Percentiles rank a stretch among this genome's conserved stretches.
phyloP scores from a whole-genome alignment of 2,797 vertebrate species.

The Neosilurus mollespiculum region DNA sequence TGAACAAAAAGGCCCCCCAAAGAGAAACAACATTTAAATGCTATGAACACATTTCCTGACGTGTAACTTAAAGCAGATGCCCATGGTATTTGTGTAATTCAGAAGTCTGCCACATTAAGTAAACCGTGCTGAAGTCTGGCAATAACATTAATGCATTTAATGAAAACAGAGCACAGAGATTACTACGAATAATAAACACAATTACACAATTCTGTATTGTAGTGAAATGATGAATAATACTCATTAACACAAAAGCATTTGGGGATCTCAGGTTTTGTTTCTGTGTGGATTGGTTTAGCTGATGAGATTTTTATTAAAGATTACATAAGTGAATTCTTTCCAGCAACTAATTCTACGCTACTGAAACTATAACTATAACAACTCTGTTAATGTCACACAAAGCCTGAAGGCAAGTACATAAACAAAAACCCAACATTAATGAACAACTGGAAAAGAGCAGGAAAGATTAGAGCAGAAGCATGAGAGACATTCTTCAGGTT shows the following conservation, averaged over 20 bases:
- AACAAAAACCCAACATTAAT: background rate
- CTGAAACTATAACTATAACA: conserved; percentile 4
- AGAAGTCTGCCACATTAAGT: conserved; percentile 62
- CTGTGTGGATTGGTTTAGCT: background rate
- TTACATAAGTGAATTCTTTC: background rate
- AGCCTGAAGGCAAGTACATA: background rate
- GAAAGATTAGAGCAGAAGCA: background rate
- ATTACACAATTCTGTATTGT: background rate
- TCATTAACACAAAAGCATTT: background rate
- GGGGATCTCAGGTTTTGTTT: background rate
- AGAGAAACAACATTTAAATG: conserved; percentile 47
- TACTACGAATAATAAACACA: conserved; percentile 10
- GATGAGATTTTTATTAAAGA: background rate
- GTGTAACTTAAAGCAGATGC: conserved; percentile 16
- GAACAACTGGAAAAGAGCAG: background rate
- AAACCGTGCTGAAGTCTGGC: conserved; percentile 28
- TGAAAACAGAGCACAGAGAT: background rate
- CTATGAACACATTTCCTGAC: background rate
- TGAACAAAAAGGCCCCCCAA: background rate
- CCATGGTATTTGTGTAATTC: background rate
- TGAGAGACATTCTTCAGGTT: background rate
- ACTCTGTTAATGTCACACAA: background rate
- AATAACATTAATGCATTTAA: conserved; percentile 22
- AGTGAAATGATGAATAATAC: conserved; percentile 4
- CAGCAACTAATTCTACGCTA: conserved; percentile 8